Conservation (phyloP, 2,797 vertebrate genomes). For the Micromesistius poutassou region DNA sequence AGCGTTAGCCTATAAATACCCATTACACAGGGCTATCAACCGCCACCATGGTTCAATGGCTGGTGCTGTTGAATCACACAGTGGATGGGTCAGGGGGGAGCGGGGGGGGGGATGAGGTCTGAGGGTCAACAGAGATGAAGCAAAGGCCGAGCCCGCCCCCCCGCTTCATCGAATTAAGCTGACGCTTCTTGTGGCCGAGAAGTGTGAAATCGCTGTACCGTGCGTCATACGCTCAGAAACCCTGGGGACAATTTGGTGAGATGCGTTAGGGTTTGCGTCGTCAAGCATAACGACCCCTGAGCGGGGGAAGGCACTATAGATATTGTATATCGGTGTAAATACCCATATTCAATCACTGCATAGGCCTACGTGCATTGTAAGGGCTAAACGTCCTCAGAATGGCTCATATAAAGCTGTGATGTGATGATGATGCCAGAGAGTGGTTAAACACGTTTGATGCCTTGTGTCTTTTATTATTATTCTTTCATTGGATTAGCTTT, state of each 20-base stretch:
- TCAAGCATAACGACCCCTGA: background rate
- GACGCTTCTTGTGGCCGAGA: slow-evolving; percentile 10
- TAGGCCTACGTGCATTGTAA: too few species aligned
- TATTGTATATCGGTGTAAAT: background rate
- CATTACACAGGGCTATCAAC: slow-evolving; percentile 41
- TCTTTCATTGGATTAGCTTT: background rate
- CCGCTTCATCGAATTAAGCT: slow-evolving; percentile 33
- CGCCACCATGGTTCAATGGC: slow-evolving; percentile 8
- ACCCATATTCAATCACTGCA: background rate
- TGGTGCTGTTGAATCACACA: slow-evolving; percentile 27
- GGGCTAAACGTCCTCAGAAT: background rate
- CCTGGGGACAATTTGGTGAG: background rate
- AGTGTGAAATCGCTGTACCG: background rate
- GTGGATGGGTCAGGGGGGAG: background rate
- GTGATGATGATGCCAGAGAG: background rate
- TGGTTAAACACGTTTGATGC: background rate
- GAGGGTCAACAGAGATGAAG: slow-evolving; percentile 1
- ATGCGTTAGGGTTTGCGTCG: too few species aligned
- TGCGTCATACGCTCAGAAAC: background rate
- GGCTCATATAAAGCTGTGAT: background rate
- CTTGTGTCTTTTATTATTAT: background rate
- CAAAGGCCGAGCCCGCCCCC: background rate
- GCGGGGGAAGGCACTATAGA: background rate
- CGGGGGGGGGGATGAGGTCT: background rate
- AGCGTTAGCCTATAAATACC: slow-evolving; percentile 54